Base-by-base conservation (phyloP, 1,140 invertebrate species). In the Atta texana region DNA sequence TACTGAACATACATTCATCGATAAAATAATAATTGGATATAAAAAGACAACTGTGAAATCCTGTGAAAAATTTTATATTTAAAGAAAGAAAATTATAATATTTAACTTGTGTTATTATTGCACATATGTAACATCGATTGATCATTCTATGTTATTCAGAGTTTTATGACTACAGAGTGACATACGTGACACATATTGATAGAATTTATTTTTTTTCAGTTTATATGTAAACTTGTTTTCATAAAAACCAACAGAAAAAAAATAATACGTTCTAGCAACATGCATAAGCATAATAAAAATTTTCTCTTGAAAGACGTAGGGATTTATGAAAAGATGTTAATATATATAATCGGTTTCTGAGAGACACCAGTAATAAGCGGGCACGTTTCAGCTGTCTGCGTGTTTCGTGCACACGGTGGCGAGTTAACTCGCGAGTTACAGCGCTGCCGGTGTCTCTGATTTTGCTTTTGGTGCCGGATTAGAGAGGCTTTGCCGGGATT, bases 381-480 rank as follows among this genome's bases (percentile, higher is more conserved):
- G 14, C 55, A 44, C 55, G 55, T 55, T 63, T 84, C 68, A 51
- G 55, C 34, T 18, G 34, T 16, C 68, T 31, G 24, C 10, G 55
- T 84, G 80, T 72, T 74, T 74, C 80, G 59, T 49, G 55, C 55
- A 24, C 68, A 28, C 61, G 78, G n/a, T 77, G 71, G 69, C 71
- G 87, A 88, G 89, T 87, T 91, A 91, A 92, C 59, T 75, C 90
- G 82, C 84, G 75, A 88, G 89, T 89, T 90, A 86, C 88, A 86
- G 75, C 63, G 31, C 53, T 53, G 64, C 55, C 91, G 88, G 91
- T 88, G 88, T 92, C 90, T 87, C 87, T 91, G 90, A 94, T 93
- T 88, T 93, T 90, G 89, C 91, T 89, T 93, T 94, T 92, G 92
- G 90, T 88, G 88, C 88, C 84, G 92, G 91, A 94, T 94, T 93